Conservation (phyloP, 2,888 invertebrate genomes). For the Cantharis flavilabris region DNA sequence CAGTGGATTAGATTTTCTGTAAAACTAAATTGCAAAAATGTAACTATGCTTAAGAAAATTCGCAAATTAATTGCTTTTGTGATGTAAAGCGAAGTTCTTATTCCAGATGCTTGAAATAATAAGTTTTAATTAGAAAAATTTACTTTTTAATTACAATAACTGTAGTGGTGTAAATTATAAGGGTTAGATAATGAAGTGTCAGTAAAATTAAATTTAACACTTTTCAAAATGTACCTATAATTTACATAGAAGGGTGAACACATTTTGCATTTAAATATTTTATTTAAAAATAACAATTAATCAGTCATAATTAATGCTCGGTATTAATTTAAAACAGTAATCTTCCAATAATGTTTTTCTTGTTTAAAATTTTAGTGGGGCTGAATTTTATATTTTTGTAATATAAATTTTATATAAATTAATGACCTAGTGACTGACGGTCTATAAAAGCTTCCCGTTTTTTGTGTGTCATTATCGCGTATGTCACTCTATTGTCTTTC, state of each 20-base stretch:
- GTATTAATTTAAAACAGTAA: background rate
- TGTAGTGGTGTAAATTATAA: background rate
- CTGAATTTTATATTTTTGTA: background rate
- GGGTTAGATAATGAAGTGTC: background rate
- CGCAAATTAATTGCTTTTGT: background rate
- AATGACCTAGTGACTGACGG: background rate
- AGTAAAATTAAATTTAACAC: background rate
- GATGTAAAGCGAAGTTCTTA: background rate
- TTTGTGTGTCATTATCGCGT: background rate
- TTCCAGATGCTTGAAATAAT: background rate
- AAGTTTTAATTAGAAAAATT: background rate
- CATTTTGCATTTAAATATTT: background rate
- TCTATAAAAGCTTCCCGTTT: background rate
- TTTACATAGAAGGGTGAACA: background rate
- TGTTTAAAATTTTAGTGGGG: background rate
- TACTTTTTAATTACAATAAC: background rate
- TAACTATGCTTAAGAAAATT: background rate
- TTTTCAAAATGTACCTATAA: background rate
- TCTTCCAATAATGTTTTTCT: background rate
- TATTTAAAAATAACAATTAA: background rate
- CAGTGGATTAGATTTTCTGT: background rate
- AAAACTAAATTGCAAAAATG: background rate
- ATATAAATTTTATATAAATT: background rate
- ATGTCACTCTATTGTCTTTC: conserved; percentile 2
- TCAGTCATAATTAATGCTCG: background rate